A percentile compares a stretch with the other conserved stretches of the same genome.
phyloP scores from a whole-genome alignment of 1,140 invertebrate genomes.

The Carposina sasakii region DNA sequence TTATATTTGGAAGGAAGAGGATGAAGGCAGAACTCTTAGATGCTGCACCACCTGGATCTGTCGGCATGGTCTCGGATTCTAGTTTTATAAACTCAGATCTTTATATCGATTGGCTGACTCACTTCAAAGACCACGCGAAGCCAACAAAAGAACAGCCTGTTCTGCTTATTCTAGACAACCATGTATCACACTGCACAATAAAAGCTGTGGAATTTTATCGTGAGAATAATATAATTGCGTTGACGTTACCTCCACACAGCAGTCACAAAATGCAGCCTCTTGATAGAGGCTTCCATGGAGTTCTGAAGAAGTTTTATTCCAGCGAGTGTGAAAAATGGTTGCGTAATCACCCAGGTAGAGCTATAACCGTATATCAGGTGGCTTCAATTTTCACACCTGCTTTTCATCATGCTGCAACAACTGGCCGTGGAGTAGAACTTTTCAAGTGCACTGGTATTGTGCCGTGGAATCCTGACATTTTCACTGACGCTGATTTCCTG shows the following conservation, averaged over 20 bases:
- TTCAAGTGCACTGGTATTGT: constrained; percentile 7
- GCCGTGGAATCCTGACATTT: constrained; percentile 8
- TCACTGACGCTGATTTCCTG: constrained; percentile 9
- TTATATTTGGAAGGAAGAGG: constrained; percentile 45
- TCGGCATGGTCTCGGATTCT: constrained; percentile 27
- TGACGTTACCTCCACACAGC: constrained; percentile 59
- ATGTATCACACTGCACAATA: constrained; percentile 31
- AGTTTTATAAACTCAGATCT: constrained; percentile 34
- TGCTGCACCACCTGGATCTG: constrained; percentile 36
- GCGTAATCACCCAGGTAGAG: constrained; percentile 13
- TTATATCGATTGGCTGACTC: constrained; percentile 36
- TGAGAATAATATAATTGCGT: constrained; percentile 34
- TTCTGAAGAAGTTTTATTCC: constrained; percentile 12
- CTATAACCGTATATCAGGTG: constrained; percentile 9
- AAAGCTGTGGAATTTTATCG: constrained; percentile 21
- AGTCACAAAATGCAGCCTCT: constrained; percentile 52
- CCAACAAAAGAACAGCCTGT: constrained; percentile 26
- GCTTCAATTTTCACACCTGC: constrained; percentile 4
- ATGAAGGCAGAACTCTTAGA: constrained; percentile 35
- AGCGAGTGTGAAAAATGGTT: constrained; percentile 20
- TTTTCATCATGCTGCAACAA: constrained; percentile 6
- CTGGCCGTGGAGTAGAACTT: neutral
- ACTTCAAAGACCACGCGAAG: constrained; percentile 46
- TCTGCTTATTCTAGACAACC: constrained; percentile 42
- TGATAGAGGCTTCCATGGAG: constrained; percentile 25